Evolutionary conservation across 2,113 vertebrate genomes (phyloP), one percentile per base, ranked within the genome.

Genomic region (Abramis brama): DNA sequence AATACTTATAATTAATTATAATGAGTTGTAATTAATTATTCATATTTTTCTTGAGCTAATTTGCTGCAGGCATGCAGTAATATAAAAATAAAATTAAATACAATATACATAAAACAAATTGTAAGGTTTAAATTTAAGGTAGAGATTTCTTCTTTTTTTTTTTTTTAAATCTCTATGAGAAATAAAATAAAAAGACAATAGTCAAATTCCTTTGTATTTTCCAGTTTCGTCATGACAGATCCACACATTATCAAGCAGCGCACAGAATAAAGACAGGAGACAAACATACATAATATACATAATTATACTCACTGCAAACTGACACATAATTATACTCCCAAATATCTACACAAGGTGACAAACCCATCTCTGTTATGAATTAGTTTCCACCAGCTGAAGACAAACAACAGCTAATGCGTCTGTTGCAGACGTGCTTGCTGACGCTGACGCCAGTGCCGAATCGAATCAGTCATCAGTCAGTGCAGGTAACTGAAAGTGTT

Each of bases 381-480:
- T 66, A 62, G 27, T 39, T 50, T 39, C 77, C n/a, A 30, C 10
- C 70, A 59, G 57, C 66, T 60, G 27, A 64, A 76, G 59, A 70
- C 55, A 85, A 74, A 75, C 30, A 30, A 71, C 60, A 55, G 30
- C 70, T 82, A 82, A 66, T 62, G 19, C 8, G 27, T 19, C 73
- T 12, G 57, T 64, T 83, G 2, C 17, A 47, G 59, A 70, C 6
- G 25, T 55, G 80, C 52, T 52, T 82, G 45, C 80, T 82, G 79
- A 82, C 52, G 45, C 80, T 82, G 79, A 82, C 52, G 66, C 77
- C 47, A 50, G 36, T 86, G 39, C 68, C 27, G 50, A 62, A 75
- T 25, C 70, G 60, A 21, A 81, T 59, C 52, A 30, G 50, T 68
- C 62, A 81, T 59, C 52, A 30, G 50, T 68, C 62, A 82, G 80